Evolutionary conservation across 2,888 invertebrate genomes (phyloP).

Genomic region (Eilema sororculum): DNA sequence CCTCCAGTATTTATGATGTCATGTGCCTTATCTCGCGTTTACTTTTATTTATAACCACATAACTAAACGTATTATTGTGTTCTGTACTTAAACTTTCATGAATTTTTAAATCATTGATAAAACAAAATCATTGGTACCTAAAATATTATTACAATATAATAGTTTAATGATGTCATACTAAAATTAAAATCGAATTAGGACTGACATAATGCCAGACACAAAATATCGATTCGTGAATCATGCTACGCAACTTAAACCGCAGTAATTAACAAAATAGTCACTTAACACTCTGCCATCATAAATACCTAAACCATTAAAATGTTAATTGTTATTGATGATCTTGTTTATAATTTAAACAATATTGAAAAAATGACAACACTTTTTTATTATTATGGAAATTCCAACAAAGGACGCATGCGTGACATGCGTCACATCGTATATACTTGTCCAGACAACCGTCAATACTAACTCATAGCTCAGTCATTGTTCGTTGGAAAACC

Average conservation of each 20-base stretch:
- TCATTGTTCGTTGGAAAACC: background rate
- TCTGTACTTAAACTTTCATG: no score
- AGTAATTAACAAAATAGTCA: background rate
- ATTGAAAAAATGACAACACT: background rate
- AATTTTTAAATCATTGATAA: no score
- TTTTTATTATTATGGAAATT: conserved; percentile 4
- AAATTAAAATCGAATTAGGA: background rate
- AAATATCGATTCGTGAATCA: background rate
- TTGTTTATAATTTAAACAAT: background rate
- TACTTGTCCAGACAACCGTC: background rate
- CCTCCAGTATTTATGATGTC: background rate
- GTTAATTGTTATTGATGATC: background rate
- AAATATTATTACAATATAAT: background rate
- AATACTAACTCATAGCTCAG: background rate
- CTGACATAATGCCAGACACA: background rate
- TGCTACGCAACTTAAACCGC: background rate
- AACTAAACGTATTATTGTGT: no score
- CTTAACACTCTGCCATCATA: background rate
- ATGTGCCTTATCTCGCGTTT: no score
- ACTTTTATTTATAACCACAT: no score
- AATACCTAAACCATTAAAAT: background rate
- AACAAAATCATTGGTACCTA: background rate
- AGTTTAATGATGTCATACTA: background rate
- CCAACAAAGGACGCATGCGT: background rate
- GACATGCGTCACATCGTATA: background rate